Base-by-base conservation (phyloP, 1,140 invertebrate genomes). In the Heliconius congener region DNA sequence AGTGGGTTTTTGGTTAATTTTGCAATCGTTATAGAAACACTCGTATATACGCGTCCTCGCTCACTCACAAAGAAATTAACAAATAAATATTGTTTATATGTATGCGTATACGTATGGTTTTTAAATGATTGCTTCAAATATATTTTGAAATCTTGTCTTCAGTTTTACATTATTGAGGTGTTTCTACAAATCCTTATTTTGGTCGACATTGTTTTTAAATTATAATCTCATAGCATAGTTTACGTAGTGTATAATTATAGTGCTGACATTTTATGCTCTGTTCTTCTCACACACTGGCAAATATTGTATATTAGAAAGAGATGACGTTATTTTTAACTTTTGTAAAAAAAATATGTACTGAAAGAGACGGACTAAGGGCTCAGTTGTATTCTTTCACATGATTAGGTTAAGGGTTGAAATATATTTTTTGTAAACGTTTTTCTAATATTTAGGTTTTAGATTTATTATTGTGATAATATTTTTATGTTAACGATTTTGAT, bases 121-220 rank as follows among this genome's bases (percentile, higher is more conserved):
- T 74, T 30, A 55, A 73, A 50, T 74, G 34, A 27, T 27, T 66
- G 13, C 5, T n/a, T n/a, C n/a, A n/a, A 19, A 52, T 52, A 71
- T 50, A 71, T 73, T 73, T 72, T 52, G 18, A 55, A 34, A 66
- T 73, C 73, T 50, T 72, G 73, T 79, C 78, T 71, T 77, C 90
- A 91, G 88, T 91, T 90, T 90, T 89, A 91, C 80, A 87, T 84
- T 82, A 81, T 87, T 86, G 86, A 88, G 85, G 87, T 88, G 84
- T 75, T 52, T 52, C 34, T 57, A 81, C 1, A 57, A 57, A 57
- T 66, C 8, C 42, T 46, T 46, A 3, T 46, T 46, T 46, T 46
- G 42, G 42, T 46, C 13, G 42, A 46, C 42, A 46, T 46, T 46
- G 16, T 46, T 37, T 46, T 46, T 16, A 1, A 18, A 57, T 78